A percentile compares a stretch with the other conserved stretches of the same genome.
Conservation (phyloP, 2,113 vertebrate species). For the Entelurus aequoreus region DNA sequence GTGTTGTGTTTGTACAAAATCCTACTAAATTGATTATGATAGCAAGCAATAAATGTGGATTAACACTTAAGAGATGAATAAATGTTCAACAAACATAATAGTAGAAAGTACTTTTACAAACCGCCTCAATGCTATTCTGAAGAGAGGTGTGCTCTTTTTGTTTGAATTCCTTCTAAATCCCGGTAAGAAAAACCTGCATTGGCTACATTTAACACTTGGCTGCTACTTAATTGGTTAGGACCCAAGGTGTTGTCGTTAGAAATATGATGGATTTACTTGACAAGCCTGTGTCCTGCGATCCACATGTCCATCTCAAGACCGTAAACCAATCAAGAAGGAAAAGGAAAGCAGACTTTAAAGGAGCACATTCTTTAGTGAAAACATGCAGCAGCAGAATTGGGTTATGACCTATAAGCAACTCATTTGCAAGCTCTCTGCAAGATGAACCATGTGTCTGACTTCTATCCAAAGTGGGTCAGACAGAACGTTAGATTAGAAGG, state of each 20-base stretch:
- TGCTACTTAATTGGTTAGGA: not conserved
- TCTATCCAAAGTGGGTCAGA: constrained; percentile 44
- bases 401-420: constrained; percentile 35
- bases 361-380: constrained; percentile 29
- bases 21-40: too few relatives aligned
- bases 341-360: constrained; percentile 6
- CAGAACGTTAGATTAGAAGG: constrained; percentile 27
- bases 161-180: too few relatives aligned
- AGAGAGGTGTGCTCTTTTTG: too few relatives aligned
- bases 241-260: not conserved
- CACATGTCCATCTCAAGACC: not conserved
- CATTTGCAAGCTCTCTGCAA: constrained; percentile 40
- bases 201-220: not conserved
- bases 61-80: too few relatives aligned
- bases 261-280: not conserved
- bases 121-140: too few relatives aligned
- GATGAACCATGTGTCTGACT: constrained; percentile 33
- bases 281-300: not conserved
- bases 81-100: too few relatives aligned
- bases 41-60: too few relatives aligned
- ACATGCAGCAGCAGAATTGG: constrained; percentile 26
- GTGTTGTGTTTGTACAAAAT: too few relatives aligned
- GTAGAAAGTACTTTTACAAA: too few relatives aligned
- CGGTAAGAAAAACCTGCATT: too few relatives aligned
- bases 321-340: constrained; percentile 12